Conservation (phyloP, 2,797 vertebrate genomes). For the Gorsachius magnificus region DNA sequence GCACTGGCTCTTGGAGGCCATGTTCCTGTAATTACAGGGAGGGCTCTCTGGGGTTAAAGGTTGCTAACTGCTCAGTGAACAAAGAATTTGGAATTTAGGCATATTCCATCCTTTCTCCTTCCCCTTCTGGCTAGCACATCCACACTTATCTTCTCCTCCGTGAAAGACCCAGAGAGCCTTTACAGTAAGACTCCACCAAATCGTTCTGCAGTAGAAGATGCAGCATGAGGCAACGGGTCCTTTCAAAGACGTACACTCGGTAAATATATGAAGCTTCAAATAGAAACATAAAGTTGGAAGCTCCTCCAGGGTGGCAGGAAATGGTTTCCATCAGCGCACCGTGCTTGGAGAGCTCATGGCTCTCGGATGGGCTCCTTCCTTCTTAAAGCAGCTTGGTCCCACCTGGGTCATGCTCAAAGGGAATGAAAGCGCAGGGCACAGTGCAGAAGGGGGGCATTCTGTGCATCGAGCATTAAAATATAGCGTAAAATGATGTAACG, state of each 20-base stretch:
- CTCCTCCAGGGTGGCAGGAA: neutral
- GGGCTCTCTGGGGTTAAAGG: neutral
- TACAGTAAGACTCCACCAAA: neutral
- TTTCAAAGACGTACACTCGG: neutral
- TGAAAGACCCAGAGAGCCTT: neutral
- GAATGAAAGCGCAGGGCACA: neutral
- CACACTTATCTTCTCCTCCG: neutral
- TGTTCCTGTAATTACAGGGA: neutral
- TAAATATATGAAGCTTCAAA: neutral
- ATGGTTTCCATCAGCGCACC: fast-evolving
- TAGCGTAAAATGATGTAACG: fast-evolving
- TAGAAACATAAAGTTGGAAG: neutral
- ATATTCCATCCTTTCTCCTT: neutral
- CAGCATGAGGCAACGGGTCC: neutral
- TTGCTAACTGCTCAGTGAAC: neutral
- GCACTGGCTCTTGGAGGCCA: neutral
- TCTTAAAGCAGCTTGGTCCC: neutral
- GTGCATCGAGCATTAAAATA: neutral
- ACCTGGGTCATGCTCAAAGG: neutral
- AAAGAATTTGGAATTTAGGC: neutral
- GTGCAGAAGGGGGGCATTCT: neutral
- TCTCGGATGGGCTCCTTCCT: neutral
- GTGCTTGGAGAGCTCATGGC: neutral
- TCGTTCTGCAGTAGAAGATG: neutral
- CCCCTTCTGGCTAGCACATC: neutral